Conservation (phyloP, 2,888 invertebrate genomes). For the Digitonthophagus gazella region DNA sequence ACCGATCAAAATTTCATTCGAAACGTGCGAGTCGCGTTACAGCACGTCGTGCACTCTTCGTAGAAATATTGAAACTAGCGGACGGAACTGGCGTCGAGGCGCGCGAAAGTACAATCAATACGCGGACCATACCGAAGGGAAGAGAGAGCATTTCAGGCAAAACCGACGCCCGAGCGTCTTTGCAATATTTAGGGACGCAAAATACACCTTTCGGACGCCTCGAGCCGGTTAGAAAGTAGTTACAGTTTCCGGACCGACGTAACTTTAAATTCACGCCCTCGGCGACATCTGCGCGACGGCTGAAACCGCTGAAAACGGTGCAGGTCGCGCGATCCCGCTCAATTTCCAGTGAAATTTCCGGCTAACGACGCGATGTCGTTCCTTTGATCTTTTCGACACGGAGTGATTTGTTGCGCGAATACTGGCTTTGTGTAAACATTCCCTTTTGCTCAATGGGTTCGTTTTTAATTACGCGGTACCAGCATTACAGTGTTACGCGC, state of each 20-base stretch:
- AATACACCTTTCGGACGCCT: no score
- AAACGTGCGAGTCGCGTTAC: not conserved
- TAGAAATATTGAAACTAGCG: not conserved
- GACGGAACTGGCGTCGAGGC: not conserved
- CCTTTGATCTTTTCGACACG: not conserved
- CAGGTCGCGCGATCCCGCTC: no score
- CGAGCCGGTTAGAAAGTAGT: no score
- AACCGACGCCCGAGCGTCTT: not conserved
- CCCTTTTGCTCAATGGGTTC: not conserved
- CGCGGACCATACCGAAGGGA: not conserved
- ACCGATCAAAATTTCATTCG: not conserved
- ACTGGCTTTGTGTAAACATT: not conserved
- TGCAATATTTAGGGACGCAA: not conserved
- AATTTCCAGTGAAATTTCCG: no score
- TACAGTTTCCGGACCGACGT: no score
- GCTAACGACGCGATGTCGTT: not conserved
- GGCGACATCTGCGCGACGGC: no score
- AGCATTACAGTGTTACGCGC: no score
- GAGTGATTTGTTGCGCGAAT: not conserved
- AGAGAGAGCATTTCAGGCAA: not conserved
- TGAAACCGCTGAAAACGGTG: no score
- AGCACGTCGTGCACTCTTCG: not conserved
- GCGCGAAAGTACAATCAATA: not conserved
- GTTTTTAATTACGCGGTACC: not conserved
- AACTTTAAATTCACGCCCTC: no score